phyloP scores from a whole-genome alignment of 35 echinoderm and acorn worm species.

The Holothuria glaberrima region DNA sequence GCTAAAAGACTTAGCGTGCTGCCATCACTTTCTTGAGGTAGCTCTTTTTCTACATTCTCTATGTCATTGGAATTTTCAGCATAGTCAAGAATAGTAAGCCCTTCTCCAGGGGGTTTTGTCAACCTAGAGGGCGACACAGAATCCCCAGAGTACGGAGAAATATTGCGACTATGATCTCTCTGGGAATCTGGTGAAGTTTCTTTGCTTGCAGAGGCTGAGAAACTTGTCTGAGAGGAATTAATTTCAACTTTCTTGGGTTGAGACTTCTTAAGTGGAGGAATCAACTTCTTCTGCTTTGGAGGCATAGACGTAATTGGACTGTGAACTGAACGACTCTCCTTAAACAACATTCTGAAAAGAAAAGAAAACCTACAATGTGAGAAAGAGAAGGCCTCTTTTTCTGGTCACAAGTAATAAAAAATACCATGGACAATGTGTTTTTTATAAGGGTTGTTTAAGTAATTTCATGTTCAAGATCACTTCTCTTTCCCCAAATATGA shows the following conservation, averaged over 20 bases:
- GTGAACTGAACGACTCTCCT: constrained; percentile 83
- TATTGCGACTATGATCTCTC: neutral
- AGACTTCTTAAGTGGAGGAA: constrained; percentile 50
- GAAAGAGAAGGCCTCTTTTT: no score
- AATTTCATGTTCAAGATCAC: neutral
- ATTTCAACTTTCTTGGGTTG: constrained; percentile 20
- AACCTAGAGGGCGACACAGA: constrained; percentile 33
- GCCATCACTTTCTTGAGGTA: neutral
- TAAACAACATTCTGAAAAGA: constrained; percentile 83
- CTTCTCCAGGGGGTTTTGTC: neutral
- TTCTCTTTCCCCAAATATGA: neutral
- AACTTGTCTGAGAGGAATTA: neutral
- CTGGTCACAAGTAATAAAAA: no score
- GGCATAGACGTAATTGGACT: constrained; percentile 72
- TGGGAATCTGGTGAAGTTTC: neutral
- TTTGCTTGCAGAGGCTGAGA: neutral
- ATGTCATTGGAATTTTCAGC: constrained; percentile 14
- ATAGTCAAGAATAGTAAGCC: constrained; percentile 61
- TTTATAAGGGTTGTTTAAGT: no score
- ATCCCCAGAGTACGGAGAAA: constrained; percentile 34
- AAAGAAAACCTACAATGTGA: no score
- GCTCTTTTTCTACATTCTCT: neutral
- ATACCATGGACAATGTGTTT: no score
- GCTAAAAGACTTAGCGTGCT: constrained; percentile 22
- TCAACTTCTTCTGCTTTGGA: constrained; percentile 73